A percentile compares a stretch with the other conserved stretches of the same genome.
phyloP scores from a whole-genome alignment of 2,113 vertebrate species.

The Myocastor coypus region DNA sequence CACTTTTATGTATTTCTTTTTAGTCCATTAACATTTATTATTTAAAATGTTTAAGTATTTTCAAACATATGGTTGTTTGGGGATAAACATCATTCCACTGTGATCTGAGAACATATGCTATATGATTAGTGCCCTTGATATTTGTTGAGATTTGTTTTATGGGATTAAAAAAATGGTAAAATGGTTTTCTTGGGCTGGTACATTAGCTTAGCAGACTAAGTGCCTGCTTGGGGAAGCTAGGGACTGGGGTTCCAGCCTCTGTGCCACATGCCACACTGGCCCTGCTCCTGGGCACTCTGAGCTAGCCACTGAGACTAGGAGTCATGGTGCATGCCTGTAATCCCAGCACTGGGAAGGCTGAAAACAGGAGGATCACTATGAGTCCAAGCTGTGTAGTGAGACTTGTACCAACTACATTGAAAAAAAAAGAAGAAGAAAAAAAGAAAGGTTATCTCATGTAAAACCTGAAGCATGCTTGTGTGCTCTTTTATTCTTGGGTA shows the following conservation, averaged over 20 bases:
- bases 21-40: not conserved
- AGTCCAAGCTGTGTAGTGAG: no score
- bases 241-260: no score
- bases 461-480: not conserved
- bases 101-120: not conserved
- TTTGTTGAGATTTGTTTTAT: constrained; percentile 35
- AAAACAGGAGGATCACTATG: no score
- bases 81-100: not conserved
- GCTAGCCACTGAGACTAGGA: no score
- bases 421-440: not conserved
- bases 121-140: not conserved
- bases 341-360: no score
- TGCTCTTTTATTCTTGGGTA: not conserved
- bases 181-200: not conserved
- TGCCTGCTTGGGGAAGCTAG: no score
- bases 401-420: no score
- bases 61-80: not conserved
- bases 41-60: not conserved
- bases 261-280: no score
- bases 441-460: not conserved
- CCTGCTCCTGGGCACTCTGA: no score
- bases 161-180: not conserved
- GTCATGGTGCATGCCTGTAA: no score
- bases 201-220: no score
- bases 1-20: not conserved